phyloP scores from a whole-genome alignment of 2,797 vertebrate species.

The Nothura maculosa region DNA sequence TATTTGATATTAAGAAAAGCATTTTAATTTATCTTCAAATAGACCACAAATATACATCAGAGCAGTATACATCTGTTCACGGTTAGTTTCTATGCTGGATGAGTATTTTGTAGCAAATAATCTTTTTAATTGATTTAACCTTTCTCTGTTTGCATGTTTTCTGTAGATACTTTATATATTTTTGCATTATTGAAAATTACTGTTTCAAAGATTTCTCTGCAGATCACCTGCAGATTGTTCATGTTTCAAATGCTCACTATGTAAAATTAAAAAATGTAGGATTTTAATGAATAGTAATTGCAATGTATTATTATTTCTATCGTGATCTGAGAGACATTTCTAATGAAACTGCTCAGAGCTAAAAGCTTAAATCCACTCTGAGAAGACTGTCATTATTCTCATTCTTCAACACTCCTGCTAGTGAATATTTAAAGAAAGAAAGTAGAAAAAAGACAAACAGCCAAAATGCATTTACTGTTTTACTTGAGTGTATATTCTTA shows the following conservation, averaged over 20 bases:
- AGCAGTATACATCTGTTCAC: conserved; percentile 27
- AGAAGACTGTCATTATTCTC: conserved; percentile 34
- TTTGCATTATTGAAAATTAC: conserved; percentile 40
- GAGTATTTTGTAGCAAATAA: conserved; percentile 68
- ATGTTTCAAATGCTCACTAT: not conserved
- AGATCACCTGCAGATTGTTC: conserved; percentile 50
- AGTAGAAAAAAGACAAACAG: conserved; percentile 68
- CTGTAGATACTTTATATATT: conserved; percentile 18
- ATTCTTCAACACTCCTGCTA: conserved; percentile 22
- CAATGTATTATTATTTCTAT: not conserved
- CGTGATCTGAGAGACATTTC: conserved; percentile 15
- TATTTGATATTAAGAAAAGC: conserved; percentile 43
- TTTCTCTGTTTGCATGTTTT: conserved; percentile 59
- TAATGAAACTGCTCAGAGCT: not conserved
- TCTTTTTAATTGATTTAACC: conserved; percentile 60
- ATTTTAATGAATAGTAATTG: not conserved
- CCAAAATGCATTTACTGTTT: conserved; percentile 58
- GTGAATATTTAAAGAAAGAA: conserved; percentile 49
- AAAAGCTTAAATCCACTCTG: conserved; percentile 21
- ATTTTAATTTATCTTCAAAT: conserved; percentile 54
- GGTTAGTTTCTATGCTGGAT: conserved; percentile 37
- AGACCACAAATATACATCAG: conserved; percentile 33
- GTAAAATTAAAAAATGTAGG: conserved; percentile 2
- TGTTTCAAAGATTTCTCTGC: not conserved
- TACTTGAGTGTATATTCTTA: conserved; percentile 61